Evolutionary conservation across 2,113 vertebrate species (phyloP), one percentile per base, ranked within the genome.

Genomic region (Genyomyrus donnyi): DNA sequence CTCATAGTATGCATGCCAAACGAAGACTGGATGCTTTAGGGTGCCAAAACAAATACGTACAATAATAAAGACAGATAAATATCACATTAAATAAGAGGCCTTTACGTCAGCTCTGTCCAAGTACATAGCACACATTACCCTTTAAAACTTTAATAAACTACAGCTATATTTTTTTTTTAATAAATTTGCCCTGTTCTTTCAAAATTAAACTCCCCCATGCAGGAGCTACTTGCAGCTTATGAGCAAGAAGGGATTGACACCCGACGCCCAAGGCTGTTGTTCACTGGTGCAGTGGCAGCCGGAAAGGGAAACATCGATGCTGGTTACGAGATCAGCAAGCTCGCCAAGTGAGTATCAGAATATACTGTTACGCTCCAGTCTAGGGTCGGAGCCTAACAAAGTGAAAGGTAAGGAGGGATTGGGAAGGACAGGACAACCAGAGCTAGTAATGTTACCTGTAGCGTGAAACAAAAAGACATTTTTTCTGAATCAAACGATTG

Each of bases 211-310:
- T 35, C 83, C 88, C 21, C 24, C 0, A 0, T 91, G 46, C 85
- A 97, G 97, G 96, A 97, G 86, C 89, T 96, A 24, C 90, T 93
- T 3, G 90, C 90, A 0, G 95, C 96, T 42, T 97, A 95, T 91
- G 86, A 93, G 85, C 88, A 92, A 35, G 96, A 97, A 91, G 93
- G 93, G 0, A 6, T 24, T 42, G 45, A 77, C 15, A 95, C 94
- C 8, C 84, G 90, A 56, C 92, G 27, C 11, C 90, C 94, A 3
- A 91, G 84, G 1, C 91, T 97, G 45, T 58, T 97, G 89, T 85
- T 97, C 31, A 95, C 95, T 7, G 96, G 96, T n/a, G 96, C 96
- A 0, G 96, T 97, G 42, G 89, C 96, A 0, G 93, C 94, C 21
- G 94, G 93, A n/a, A 95, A 92, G 53, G 92, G 85, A 39, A 90